These are phyloP conservation scores for Ectemnius lituratus DNA, from an alignment of 2,888 invertebrate species.

Conservation along the genomic window DNA sequence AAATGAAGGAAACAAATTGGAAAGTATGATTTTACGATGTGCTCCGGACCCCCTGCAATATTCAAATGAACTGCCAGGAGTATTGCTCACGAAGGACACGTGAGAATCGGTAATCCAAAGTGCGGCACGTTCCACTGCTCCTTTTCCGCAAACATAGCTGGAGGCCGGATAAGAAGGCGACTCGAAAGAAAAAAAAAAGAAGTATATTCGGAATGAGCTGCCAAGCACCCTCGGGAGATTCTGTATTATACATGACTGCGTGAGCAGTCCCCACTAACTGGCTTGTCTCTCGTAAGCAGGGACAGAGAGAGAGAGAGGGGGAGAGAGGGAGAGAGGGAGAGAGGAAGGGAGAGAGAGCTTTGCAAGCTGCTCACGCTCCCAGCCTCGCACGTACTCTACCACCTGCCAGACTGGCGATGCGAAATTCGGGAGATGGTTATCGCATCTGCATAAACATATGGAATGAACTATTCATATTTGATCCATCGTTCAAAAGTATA, in stretches of 20 bases:
- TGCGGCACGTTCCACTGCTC: not conserved
- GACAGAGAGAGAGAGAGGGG: slow-evolving; percentile 53
- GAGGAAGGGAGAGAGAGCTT: slow-evolving; percentile 69
- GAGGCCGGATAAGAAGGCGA: slow-evolving; percentile 18
- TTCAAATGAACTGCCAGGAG: not conserved
- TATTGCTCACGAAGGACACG: slow-evolving; percentile 26
- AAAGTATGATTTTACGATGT: too few relatives aligned
- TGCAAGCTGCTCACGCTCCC: slow-evolving; percentile 73
- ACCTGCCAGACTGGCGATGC: slow-evolving; percentile 21
- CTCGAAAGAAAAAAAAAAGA: slow-evolving; percentile 63
- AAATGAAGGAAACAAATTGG: too few relatives aligned
- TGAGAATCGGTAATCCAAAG: too few relatives aligned
- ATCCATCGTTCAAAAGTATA: too few relatives aligned
- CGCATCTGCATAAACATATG: too few relatives aligned
- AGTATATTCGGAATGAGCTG: slow-evolving; percentile 72
- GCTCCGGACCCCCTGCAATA: too few relatives aligned
- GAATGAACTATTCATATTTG: too few relatives aligned
- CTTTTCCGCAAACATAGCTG: slow-evolving; percentile 4
- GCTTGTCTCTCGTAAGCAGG: not conserved
- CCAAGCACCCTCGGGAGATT: slow-evolving; percentile 71
- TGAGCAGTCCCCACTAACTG: slow-evolving; percentile 45
- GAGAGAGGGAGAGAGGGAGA: slow-evolving; percentile 65
- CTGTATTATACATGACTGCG: slow-evolving; percentile 70
- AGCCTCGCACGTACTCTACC: slow-evolving; percentile 32
- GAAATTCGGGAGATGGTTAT: slow-evolving; percentile 22